A percentile compares a stretch with the other conserved stretches of the same genome.
Evolutionary conservation across 2,797 vertebrate species (phyloP).

Genomic region (Acridotheres tristis): DNA sequence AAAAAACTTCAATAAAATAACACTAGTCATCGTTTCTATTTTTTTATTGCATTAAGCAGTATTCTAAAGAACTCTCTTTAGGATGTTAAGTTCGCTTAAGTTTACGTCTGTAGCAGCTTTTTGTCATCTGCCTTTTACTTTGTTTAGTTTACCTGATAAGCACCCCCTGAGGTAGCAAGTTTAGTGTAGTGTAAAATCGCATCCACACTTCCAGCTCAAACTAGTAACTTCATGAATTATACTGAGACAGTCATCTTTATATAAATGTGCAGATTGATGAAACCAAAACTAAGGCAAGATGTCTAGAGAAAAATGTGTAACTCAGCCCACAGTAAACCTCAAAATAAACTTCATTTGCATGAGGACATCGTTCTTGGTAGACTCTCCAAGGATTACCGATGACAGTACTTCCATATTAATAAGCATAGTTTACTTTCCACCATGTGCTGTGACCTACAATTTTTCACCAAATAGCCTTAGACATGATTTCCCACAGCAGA

Average conservation of each 20-base stretch:
- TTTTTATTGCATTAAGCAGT: not conserved
- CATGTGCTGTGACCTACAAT: not conserved
- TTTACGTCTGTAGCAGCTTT: not conserved
- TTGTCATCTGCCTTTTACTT: not conserved
- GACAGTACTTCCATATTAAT: not conserved
- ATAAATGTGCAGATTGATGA: constrained; percentile 20
- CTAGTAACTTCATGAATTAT: constrained; percentile 19
- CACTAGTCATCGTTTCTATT: not conserved
- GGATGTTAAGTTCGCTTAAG: not conserved
- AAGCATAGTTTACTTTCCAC: not conserved
- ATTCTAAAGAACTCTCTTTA: not conserved
- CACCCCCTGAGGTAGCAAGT: not conserved
- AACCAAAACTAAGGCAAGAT: constrained; percentile 42
- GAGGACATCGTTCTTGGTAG: constrained; percentile 10
- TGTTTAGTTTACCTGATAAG: not conserved
- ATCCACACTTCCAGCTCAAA: constrained; percentile 5
- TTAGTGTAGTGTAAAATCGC: not conserved
- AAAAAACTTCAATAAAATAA: not conserved
- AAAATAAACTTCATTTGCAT: constrained; percentile 61
- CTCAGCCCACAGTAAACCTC: constrained; percentile 40
- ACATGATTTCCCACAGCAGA: not conserved
- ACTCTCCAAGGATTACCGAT: not conserved
- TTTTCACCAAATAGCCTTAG: not conserved
- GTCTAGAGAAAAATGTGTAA: constrained; percentile 42
- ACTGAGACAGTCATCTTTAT: not conserved